Evolutionary conservation across 2,888 invertebrate species (phyloP).

Genomic region (Campoplex capitator): DNA sequence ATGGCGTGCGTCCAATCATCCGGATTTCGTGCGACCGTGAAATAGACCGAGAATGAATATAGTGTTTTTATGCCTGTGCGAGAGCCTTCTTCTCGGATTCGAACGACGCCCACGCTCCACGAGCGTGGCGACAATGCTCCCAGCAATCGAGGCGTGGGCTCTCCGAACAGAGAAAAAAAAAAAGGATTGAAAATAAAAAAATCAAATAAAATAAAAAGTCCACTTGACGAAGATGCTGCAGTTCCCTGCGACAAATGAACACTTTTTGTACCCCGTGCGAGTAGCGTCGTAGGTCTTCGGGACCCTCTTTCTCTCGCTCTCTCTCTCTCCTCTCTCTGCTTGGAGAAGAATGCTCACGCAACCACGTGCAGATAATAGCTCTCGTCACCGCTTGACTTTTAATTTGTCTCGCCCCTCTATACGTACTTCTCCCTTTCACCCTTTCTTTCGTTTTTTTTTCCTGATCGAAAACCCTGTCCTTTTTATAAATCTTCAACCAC

Average conservation of each 20-base stretch:
- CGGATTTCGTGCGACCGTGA: slow-evolving; percentile 61
- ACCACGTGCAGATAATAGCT: slow-evolving; percentile 57
- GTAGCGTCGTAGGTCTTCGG: slow-evolving; percentile 34
- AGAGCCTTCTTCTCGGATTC: slow-evolving; percentile 41
- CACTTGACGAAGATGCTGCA: slow-evolving; percentile 48
- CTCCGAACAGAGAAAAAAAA: not conserved
- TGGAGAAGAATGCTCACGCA: slow-evolving; percentile 43
- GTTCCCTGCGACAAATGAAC: slow-evolving; percentile 57
- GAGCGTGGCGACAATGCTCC: slow-evolving; percentile 49
- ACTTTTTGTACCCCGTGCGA: slow-evolving; percentile 46
- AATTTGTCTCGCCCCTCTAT: slow-evolving; percentile 44
- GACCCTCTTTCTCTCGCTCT: not conserved
- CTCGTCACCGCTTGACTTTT: slow-evolving; percentile 62
- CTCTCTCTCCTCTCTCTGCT: not conserved
- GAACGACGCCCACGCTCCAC: slow-evolving; percentile 57
- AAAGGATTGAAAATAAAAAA: slow-evolving; percentile 19
- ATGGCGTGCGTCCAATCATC: slow-evolving; percentile 39
- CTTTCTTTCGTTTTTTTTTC: slow-evolving; percentile 12
- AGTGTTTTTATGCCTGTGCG: slow-evolving; percentile 35
- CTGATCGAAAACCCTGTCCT: slow-evolving; percentile 20
- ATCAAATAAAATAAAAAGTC: slow-evolving; percentile 16
- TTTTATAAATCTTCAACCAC: not conserved
- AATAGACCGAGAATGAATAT: slow-evolving; percentile 56
- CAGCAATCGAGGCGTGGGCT: slow-evolving; percentile 62
- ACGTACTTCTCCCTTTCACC: not conserved